Evolutionary conservation across 2,888 invertebrate species (phyloP).

Genomic region (Ophion slaviceki): DNA sequence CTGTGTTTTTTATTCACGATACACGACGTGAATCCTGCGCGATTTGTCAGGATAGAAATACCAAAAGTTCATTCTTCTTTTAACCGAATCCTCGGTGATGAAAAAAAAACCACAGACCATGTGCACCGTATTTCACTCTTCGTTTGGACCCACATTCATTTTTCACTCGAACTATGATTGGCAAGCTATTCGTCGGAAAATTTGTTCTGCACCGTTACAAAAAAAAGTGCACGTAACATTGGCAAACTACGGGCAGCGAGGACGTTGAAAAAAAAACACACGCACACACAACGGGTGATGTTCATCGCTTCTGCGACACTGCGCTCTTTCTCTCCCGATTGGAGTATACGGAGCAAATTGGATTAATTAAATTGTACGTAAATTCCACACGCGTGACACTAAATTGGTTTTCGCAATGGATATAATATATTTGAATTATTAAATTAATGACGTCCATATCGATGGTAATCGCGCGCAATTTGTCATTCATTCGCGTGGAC

Average conservation of each 20-base stretch:
- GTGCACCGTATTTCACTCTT: neutral
- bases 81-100: constrained; percentile 17
- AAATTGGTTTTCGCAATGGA: neutral
- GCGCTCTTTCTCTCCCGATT: neutral
- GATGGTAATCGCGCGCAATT: neutral
- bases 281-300: neutral
- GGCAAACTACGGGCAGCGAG: neutral
- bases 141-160: constrained; percentile 17
- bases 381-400: neutral
- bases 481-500: neutral
- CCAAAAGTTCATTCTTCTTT: constrained; percentile 22
- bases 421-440: neutral
- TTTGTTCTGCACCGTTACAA: neutral
- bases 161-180: constrained; percentile 9
- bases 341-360: neutral
- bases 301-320: neutral
- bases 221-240: constrained; percentile 1
- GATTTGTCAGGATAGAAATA: constrained; percentile 32
- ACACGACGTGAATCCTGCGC: constrained; percentile 6
- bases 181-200: constrained; percentile 5
- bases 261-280: neutral
- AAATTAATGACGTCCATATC: neutral
- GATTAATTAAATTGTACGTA: constrained; percentile 6
- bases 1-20: neutral
- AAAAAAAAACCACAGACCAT: constrained; percentile 22